Evolutionary conservation across 2,888 invertebrate species (phyloP).

Genomic region (Antheraea assamensis): DNA sequence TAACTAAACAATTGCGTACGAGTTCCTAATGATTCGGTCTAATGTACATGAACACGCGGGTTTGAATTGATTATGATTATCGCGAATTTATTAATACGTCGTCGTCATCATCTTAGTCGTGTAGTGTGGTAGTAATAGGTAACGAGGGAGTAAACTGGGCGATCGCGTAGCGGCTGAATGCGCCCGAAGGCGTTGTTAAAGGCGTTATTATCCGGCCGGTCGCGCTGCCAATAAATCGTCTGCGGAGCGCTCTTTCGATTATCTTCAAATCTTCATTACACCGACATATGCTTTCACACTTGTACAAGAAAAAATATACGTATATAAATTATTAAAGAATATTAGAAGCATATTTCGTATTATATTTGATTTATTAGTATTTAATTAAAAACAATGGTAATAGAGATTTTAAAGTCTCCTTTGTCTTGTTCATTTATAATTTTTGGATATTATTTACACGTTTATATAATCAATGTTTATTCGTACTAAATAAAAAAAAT

Average conservation of each 20-base stretch:
- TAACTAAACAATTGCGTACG: too few relatives aligned
- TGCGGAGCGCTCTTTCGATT: constrained; percentile 78
- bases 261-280: constrained; percentile 83
- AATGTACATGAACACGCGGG: too few relatives aligned
- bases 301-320: constrained; percentile 25
- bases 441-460: too few relatives aligned
- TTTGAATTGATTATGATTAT: too few relatives aligned
- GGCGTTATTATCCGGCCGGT: constrained; percentile 80
- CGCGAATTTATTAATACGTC: too few relatives aligned
- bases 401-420: too few relatives aligned
- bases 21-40: too few relatives aligned
- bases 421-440: too few relatives aligned
- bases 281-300: constrained; percentile 64
- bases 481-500: too few relatives aligned
- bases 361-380: background rate
- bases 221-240: constrained; percentile 81
- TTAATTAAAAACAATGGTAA: background rate
- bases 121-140: too few relatives aligned
- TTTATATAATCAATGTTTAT: too few relatives aligned
- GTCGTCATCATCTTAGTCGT: too few relatives aligned
- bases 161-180: constrained; percentile 41
- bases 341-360: background rate
- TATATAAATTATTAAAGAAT: constrained; percentile 11
- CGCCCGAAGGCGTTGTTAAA: constrained; percentile 71
- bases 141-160: constrained; percentile 37